phyloP scores from a whole-genome alignment of 2,113 vertebrate species.

The Antechinus flavipes region DNA sequence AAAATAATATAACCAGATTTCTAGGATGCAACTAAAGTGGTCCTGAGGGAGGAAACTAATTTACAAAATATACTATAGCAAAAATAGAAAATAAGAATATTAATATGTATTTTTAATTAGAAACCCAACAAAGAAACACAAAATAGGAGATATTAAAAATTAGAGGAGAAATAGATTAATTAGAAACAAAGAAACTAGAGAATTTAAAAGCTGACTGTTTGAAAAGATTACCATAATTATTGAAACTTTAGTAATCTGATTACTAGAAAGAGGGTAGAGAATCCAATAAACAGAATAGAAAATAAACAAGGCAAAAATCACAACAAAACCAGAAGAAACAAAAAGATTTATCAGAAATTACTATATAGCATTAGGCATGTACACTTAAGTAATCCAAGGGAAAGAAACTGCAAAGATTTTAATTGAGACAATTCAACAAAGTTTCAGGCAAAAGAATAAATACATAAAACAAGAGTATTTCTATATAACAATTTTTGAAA shows the following conservation, averaged over 20 bases:
- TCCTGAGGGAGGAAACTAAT: background rate
- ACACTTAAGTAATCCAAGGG: background rate
- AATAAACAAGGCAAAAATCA: background rate
- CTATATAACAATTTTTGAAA: background rate
- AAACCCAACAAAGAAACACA: background rate
- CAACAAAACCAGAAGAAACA: background rate
- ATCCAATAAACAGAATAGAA: background rate
- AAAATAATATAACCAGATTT: background rate
- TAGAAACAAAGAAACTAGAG: background rate
- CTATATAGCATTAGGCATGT: background rate
- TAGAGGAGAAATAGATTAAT: background rate
- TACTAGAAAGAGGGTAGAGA: background rate
- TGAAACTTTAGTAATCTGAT: background rate
- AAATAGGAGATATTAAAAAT: background rate
- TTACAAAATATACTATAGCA: background rate
- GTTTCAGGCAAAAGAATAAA: background rate
- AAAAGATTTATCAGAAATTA: background rate
- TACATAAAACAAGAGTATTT: background rate
- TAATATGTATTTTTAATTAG: background rate
- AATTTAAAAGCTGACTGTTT: background rate
- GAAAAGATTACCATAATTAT: background rate
- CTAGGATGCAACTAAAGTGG: background rate
- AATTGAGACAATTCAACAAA: background rate
- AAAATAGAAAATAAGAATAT: background rate
- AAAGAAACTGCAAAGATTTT: background rate